Evolutionary conservation across 2,888 invertebrate species (phyloP).

Genomic region (Ptychoptera albimana): DNA sequence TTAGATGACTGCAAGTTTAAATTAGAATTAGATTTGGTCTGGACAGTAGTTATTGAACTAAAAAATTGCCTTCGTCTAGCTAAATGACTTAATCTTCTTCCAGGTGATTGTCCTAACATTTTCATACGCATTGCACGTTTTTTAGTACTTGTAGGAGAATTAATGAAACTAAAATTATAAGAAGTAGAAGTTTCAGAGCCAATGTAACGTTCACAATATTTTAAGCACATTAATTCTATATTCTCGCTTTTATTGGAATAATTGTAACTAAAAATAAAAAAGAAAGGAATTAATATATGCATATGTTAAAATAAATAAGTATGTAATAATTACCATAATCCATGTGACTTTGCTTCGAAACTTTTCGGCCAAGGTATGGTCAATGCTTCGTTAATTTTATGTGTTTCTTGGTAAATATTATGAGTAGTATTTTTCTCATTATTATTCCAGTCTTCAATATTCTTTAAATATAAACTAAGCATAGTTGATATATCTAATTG

Average conservation of each 20-base stretch:
- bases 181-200: slow-evolving; percentile 58
- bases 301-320: background rate
- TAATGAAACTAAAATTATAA: slow-evolving; percentile 10
- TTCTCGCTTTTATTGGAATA: slow-evolving; percentile 50
- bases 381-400: slow-evolving; percentile 20
- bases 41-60: slow-evolving; percentile 40
- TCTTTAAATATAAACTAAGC: slow-evolving; percentile 39
- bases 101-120: slow-evolving; percentile 46
- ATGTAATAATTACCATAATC: slow-evolving; percentile 46
- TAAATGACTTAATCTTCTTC: slow-evolving; percentile 58
- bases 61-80: slow-evolving; percentile 60
- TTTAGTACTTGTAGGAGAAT: slow-evolving; percentile 41
- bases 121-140: slow-evolving; percentile 42
- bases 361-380: slow-evolving; percentile 41
- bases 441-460: slow-evolving; percentile 18
- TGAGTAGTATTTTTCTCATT: background rate
- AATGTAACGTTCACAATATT: slow-evolving; percentile 52
- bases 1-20: background rate
- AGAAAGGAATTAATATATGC: slow-evolving; percentile 6
- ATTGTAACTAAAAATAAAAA: slow-evolving; percentile 44
- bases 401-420: slow-evolving; percentile 12
- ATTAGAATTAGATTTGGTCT: slow-evolving; percentile 26
- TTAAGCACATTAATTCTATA: slow-evolving; percentile 46
- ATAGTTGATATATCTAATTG: slow-evolving; percentile 49
- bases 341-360: slow-evolving; percentile 46